Evolutionary conservation across 2,113 vertebrate species (phyloP), one percentile per base, ranked within the genome.

Genomic region (Microtus richardsoni): DNA sequence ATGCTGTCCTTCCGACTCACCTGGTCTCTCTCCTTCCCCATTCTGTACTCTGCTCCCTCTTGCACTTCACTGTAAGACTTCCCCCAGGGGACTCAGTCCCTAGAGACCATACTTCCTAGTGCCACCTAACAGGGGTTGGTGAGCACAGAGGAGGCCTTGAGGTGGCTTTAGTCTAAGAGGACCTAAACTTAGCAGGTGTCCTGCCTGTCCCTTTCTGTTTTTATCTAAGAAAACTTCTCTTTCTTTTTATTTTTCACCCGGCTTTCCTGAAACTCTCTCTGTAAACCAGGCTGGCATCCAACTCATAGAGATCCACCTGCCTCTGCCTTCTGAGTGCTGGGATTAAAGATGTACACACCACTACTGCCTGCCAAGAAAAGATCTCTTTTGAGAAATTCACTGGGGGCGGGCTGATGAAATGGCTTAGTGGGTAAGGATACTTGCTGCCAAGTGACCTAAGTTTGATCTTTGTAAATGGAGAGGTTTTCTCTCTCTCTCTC

Each of bases 121-220:
- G 71, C n/a, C 71, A 71, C 16, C 12, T 39, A 49, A 74, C 1
- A 9, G 13, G 1, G 14, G 8, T 47, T 6, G 54, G 60, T 12
- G 2, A 28, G 41, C 8, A 22, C 54, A 1, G 0, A 14, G 5
- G 28, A 41, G 0, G 7, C 49, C 22, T 73, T 39, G 36, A 52
- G n/a, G 49, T 28, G 5, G 33, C 36, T 66, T 73, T 73, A 52
- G 33, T 71, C 22, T 39, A 58, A 84, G 41, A 71, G 14, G 60
- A 30, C 26, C 30, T 28, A 74, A 11, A 3, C 49, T 41, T 74
- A 21, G 24, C 39, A 19, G 22, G 93, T 0, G 3, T 24, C 54
- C 16, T 54, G n/a, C n/a, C 33, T 10, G n/a, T 21, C n/a, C 75
- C 71, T 39, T 70, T 2, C 66, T 88, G 66, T 24, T 12, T 3